phyloP scores from a whole-genome alignment of 1,140 invertebrate genomes.

The Lordiphosa collinella region DNA sequence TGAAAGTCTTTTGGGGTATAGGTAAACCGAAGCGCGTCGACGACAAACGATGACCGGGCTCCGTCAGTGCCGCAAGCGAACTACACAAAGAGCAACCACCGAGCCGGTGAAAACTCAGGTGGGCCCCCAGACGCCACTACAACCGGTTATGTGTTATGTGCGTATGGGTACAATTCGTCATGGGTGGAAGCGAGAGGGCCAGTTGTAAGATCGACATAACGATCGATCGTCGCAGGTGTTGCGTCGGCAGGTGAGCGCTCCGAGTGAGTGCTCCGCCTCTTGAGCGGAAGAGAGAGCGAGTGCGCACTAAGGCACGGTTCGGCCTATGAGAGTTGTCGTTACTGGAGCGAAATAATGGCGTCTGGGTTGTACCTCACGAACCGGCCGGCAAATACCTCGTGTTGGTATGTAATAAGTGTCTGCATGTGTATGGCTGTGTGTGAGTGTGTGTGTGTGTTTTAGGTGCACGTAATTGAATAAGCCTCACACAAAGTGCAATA shows the following conservation, averaged over 20 bases:
- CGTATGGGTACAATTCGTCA: constrained; percentile 18
- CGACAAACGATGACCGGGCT: constrained; percentile 59
- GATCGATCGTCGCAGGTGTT: constrained; percentile 62
- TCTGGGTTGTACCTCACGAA: constrained; percentile 11
- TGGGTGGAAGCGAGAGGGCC: constrained; percentile 48
- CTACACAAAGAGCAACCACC: constrained; percentile 50
- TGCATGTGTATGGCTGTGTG: constrained; percentile 4
- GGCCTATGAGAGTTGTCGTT: constrained; percentile 38
- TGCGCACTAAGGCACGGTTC: constrained; percentile 9
- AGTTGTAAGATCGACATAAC: constrained; percentile 47
- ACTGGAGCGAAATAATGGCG: constrained; percentile 59
- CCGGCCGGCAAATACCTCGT: constrained; percentile 20
- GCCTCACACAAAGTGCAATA: constrained; percentile 76
- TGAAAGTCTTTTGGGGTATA: background rate
- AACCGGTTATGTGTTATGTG: constrained; percentile 9
- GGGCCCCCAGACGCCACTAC: constrained; percentile 28
- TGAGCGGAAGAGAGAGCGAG: constrained; percentile 12
- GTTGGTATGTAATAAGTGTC: background rate
- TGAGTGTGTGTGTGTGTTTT: background rate
- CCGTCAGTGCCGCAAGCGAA: constrained; percentile 68
- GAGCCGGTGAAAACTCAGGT: constrained; percentile 65
- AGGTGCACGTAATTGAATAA: constrained; percentile 73
- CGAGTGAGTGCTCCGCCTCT: constrained; percentile 47
- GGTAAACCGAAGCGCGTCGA: constrained; percentile 38
- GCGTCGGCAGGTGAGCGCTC: constrained; percentile 50